These are phyloP conservation scores for Mythimna pallens DNA, from an alignment of 2,888 invertebrate genomes.

Conservation along the genomic window DNA sequence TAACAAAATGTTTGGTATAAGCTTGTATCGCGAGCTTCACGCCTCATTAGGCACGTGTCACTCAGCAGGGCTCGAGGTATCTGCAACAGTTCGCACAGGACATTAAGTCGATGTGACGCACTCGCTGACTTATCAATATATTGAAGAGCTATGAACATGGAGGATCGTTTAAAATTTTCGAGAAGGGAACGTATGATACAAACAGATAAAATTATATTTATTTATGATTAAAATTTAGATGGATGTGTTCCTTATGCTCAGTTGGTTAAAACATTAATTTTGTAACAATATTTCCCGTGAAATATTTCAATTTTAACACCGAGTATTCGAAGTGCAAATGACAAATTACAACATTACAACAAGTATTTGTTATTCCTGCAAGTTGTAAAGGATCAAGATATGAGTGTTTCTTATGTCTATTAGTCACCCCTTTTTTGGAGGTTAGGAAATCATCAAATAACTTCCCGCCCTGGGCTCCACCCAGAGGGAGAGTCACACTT, in stretches of 20 bases:
- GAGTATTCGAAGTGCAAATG: background rate
- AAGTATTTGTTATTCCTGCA: background rate
- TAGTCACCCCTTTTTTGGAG: too few species aligned
- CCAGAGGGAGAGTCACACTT: too few species aligned
- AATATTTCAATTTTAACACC: background rate
- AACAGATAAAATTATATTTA: too few species aligned
- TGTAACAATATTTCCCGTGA: background rate
- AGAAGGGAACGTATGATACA: background rate
- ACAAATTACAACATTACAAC: background rate
- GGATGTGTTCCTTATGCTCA: background rate
- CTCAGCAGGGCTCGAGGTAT: conserved; percentile 53
- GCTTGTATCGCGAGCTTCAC: conserved; percentile 67
- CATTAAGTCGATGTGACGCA: conserved; percentile 58
- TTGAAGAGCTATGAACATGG: conserved; percentile 25
- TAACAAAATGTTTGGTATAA: conserved; percentile 21
- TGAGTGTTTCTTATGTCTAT: too few species aligned
- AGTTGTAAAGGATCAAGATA: too few species aligned
- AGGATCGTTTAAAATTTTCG: background rate
- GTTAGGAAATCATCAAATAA: too few species aligned
- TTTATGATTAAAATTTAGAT: too few species aligned
- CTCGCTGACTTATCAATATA: conserved; percentile 33
- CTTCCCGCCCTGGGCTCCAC: too few species aligned
- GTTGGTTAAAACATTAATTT: background rate
- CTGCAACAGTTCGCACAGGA: conserved; percentile 51
- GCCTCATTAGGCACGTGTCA: conserved; percentile 66